Conservation (phyloP, 2,888 invertebrate species). For the Cataglyphis cursor region DNA sequence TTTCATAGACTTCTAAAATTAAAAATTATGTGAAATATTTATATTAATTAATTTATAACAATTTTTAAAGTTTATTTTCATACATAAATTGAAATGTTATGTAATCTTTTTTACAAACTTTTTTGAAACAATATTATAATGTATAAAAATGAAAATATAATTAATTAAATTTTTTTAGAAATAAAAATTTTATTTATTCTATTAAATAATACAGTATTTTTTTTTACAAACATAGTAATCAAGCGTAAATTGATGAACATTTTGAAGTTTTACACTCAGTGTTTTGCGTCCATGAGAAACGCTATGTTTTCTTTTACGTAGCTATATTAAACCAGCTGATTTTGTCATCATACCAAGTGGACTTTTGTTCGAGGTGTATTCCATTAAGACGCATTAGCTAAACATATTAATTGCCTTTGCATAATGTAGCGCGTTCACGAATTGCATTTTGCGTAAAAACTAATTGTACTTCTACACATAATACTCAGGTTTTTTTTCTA, state of each 20-base stretch:
- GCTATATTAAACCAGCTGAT: slow-evolving; percentile 58
- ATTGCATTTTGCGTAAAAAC: slow-evolving; percentile 45
- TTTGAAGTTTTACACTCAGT: slow-evolving; percentile 73
- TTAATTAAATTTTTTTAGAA: slow-evolving; percentile 1
- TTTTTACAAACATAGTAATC: background rate
- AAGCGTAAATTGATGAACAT: background rate
- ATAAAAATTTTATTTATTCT: background rate
- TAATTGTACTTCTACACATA: slow-evolving; percentile 42
- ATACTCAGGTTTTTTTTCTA: slow-evolving; percentile 4
- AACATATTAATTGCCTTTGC: slow-evolving; percentile 39
- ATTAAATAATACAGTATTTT: background rate
- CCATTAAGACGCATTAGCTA: slow-evolving; percentile 28
- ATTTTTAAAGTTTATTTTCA: background rate
- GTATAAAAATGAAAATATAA: background rate
- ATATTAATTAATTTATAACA: background rate
- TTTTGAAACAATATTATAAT: background rate
- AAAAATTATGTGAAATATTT: background rate
- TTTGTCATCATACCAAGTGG: slow-evolving; percentile 31
- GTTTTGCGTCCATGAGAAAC: slow-evolving; percentile 29
- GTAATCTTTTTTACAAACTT: background rate
- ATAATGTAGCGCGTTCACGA: slow-evolving; percentile 40
- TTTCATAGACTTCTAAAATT: background rate
- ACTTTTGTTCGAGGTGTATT: slow-evolving; percentile 15
- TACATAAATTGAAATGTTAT: background rate
- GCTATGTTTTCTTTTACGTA: slow-evolving; percentile 38